These are phyloP conservation scores for Strix aluco DNA, from an alignment of 2,113 vertebrate species.

Conservation along the genomic window DNA sequence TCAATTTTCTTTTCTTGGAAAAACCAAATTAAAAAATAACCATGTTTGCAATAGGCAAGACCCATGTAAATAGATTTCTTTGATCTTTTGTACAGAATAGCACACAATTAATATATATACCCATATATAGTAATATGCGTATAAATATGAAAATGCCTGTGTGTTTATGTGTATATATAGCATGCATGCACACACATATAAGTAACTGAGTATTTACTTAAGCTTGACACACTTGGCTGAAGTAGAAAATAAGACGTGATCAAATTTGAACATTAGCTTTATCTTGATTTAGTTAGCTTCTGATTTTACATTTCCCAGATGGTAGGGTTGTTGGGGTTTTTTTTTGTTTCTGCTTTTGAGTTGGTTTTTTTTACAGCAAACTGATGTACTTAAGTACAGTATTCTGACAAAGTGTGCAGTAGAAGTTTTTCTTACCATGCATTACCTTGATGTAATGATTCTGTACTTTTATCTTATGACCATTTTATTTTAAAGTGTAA, in stretches of 20 bases:
- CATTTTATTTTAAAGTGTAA: neutral
- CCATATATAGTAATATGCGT: neutral
- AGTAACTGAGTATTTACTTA: neutral
- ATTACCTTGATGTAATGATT: slow-evolving; percentile 13
- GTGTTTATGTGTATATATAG: neutral
- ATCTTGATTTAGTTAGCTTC: slow-evolving; percentile 27
- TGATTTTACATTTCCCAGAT: slow-evolving; percentile 34
- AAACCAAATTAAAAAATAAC: neutral
- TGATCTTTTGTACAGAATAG: neutral
- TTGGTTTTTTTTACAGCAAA: neutral
- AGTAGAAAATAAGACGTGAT: slow-evolving; percentile 33
- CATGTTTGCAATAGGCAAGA: neutral
- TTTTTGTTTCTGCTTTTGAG: neutral
- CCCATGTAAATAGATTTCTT: neutral
- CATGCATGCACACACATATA: neutral
- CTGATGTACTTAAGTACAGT: neutral
- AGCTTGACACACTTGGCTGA: neutral
- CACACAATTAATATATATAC: neutral
- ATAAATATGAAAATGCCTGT: neutral
- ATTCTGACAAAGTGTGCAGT: neutral
- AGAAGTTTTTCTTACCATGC: neutral
- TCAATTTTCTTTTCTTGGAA: slow-evolving; percentile 44
- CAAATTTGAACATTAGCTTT: slow-evolving; percentile 31
- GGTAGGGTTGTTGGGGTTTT: neutral
- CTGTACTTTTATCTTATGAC: neutral